Evolutionary conservation across 2,797 vertebrate genomes (phyloP).

Genomic region (Danio tinwini): DNA sequence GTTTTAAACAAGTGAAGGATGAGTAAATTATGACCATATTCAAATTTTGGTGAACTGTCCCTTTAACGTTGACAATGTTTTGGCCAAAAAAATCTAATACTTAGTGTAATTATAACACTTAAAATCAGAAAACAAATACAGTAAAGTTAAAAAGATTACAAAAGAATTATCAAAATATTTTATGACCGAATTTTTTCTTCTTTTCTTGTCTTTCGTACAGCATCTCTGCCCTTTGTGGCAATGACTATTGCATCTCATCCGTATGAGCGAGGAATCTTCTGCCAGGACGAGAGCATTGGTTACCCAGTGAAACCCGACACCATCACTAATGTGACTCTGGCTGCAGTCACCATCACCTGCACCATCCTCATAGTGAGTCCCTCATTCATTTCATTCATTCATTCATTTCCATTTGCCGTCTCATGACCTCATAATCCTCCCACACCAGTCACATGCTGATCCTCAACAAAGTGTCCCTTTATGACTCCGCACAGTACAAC

Average conservation of each 20-base stretch:
- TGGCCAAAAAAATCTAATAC: too few species aligned
- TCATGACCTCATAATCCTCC: neutral
- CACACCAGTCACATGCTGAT: neutral
- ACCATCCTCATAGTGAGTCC: constrained; percentile 87
- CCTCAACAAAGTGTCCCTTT: constrained; percentile 26
- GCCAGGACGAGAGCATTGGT: constrained; percentile 88
- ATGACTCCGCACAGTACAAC: constrained; percentile 2
- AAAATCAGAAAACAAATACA: too few species aligned
- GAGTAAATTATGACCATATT: too few species aligned
- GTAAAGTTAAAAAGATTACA: too few species aligned
- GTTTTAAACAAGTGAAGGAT: too few species aligned
- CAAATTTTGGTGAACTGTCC: too few species aligned
- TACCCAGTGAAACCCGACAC: constrained; percentile 90
- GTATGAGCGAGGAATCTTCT: constrained; percentile 88
- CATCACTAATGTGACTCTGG: constrained; percentile 89
- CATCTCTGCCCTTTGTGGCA: constrained; percentile 85
- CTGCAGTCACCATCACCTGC: constrained; percentile 86
- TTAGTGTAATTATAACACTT: too few species aligned
- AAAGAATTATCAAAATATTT: too few species aligned
- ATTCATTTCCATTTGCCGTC: neutral
- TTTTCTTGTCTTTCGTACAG: constrained; percentile 68
- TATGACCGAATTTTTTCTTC: neutral
- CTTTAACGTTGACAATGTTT: too few species aligned
- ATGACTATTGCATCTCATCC: constrained; percentile 86
- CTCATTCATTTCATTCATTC: neutral